Evolutionary conservation across 2,888 invertebrate species (phyloP).

Genomic region (Cheilosia soror): DNA sequence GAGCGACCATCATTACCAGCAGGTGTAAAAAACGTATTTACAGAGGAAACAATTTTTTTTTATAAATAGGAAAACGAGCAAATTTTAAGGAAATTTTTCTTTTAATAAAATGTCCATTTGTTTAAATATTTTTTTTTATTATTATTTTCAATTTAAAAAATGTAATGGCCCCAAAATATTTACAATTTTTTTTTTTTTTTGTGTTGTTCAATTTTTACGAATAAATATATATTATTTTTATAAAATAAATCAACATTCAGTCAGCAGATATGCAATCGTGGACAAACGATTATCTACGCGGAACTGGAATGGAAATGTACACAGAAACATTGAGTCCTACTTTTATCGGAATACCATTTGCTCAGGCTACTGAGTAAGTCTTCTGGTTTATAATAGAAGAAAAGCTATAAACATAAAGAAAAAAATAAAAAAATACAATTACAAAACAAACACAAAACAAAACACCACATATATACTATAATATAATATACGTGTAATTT

Average conservation of each 20-base stretch:
- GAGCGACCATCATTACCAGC: slow-evolving; percentile 31
- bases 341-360: slow-evolving; percentile 99
- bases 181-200: slow-evolving; percentile 17
- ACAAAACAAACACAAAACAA: slow-evolving; percentile 47
- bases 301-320: slow-evolving; percentile 99
- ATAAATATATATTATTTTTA: slow-evolving; percentile 56
- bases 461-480: slow-evolving; percentile 59
- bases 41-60: slow-evolving; percentile 9
- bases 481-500: slow-evolving; percentile 67
- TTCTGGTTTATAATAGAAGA: slow-evolving; percentile 76
- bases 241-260: slow-evolving; percentile 84
- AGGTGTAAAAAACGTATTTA: slow-evolving; percentile 45
- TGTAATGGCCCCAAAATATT: slow-evolving; percentile 55
- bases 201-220: slow-evolving; percentile 78
- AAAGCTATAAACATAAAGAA: slow-evolving; percentile 63
- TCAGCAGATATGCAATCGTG: slow-evolving; percentile 98
- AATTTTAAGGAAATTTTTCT: slow-evolving; percentile 23
- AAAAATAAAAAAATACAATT: slow-evolving; percentile 34
- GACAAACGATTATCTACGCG: slow-evolving; percentile 99
- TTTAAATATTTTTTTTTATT: slow-evolving; percentile 4
- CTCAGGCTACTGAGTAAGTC: slow-evolving; percentile 99
- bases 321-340: slow-evolving; percentile 98
- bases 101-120: not conserved
- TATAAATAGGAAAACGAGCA: slow-evolving; percentile 39
- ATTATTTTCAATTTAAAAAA: slow-evolving; percentile 47